Percentiles rank a stretch among this genome's conserved stretches.
Conservation (phyloP, 2,888 invertebrate species). For the Oxycera nigricornis region DNA sequence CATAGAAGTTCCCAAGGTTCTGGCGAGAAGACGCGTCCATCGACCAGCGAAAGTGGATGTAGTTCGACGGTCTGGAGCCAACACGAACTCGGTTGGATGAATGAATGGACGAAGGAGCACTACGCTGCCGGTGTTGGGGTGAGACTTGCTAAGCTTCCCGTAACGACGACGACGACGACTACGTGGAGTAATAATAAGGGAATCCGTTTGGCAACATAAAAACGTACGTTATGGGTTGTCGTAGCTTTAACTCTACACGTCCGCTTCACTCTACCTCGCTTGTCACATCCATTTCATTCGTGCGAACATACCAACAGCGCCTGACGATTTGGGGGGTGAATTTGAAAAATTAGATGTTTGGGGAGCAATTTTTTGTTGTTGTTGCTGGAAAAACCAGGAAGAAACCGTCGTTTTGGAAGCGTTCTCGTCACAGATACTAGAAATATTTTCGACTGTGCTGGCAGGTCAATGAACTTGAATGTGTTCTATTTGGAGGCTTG, state of each 20-base stretch:
- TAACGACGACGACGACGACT: background rate
- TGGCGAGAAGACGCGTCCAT: background rate
- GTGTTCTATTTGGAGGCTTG: background rate
- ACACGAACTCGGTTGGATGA: conserved; percentile 22
- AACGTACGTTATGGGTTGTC: conserved; percentile 7
- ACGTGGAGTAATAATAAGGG: conserved; percentile 18
- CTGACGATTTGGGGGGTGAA: background rate
- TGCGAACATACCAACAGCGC: background rate
- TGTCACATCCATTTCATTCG: background rate
- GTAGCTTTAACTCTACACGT: conserved; percentile 4
- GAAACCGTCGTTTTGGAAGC: background rate
- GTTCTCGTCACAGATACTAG: conserved; percentile 2
- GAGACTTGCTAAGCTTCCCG: background rate
- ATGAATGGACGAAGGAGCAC: background rate
- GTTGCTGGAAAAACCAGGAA: conserved; percentile 7
- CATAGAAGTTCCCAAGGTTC: background rate
- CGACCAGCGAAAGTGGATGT: conserved; percentile 18
- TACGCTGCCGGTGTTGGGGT: conserved; percentile 1
- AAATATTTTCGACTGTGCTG: background rate
- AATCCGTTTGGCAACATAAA: conserved; percentile 28
- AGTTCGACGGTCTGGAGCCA: conserved; percentile 12
- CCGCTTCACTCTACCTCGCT: background rate
- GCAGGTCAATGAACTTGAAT: conserved; percentile 20
- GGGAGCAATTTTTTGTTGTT: conserved; percentile 25
- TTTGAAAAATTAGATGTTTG: background rate